phyloP scores from a whole-genome alignment of 2,888 invertebrate genomes.

The Neoaliturus tenellus region DNA sequence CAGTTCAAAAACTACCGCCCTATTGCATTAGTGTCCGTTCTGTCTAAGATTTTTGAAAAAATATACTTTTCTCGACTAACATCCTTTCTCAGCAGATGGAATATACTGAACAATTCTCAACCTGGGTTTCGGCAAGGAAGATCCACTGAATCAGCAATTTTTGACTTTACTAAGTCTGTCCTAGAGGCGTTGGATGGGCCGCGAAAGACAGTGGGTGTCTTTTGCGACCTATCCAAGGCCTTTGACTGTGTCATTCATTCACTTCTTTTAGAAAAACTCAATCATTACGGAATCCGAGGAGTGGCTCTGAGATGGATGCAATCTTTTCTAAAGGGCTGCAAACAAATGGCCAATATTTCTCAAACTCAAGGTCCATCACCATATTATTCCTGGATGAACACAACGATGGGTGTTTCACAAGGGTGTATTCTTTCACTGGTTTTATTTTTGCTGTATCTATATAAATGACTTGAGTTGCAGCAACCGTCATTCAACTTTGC shows the following conservation, averaged over 20 bases:
- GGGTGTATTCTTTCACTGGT: background rate
- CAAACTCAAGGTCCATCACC: background rate
- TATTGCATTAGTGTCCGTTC: slow-evolving; percentile 10
- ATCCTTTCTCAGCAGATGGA: background rate
- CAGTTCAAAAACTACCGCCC: slow-evolving; percentile 28
- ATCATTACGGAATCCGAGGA: background rate
- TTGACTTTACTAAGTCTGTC: slow-evolving; percentile 32
- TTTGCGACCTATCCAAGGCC: slow-evolving; percentile 39
- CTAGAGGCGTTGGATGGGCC: slow-evolving; percentile 43
- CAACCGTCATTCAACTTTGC: too few species aligned
- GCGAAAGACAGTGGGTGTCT: slow-evolving; percentile 6
- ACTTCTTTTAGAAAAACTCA: slow-evolving; percentile 4
- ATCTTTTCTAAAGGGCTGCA: background rate
- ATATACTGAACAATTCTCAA: background rate
- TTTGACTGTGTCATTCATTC: slow-evolving; percentile 14
- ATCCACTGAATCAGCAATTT: slow-evolving; percentile 22
- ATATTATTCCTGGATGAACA: background rate
- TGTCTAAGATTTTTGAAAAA: slow-evolving; percentile 47
- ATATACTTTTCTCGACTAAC: background rate
- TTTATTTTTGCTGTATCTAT: background rate
- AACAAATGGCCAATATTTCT: background rate
- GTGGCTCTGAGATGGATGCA: background rate
- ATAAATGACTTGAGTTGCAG: too few species aligned
- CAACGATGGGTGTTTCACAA: background rate
- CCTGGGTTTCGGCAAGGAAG: slow-evolving; percentile 21